phyloP scores from a whole-genome alignment of 2,888 invertebrate species.

The Nomada ruficornis region DNA sequence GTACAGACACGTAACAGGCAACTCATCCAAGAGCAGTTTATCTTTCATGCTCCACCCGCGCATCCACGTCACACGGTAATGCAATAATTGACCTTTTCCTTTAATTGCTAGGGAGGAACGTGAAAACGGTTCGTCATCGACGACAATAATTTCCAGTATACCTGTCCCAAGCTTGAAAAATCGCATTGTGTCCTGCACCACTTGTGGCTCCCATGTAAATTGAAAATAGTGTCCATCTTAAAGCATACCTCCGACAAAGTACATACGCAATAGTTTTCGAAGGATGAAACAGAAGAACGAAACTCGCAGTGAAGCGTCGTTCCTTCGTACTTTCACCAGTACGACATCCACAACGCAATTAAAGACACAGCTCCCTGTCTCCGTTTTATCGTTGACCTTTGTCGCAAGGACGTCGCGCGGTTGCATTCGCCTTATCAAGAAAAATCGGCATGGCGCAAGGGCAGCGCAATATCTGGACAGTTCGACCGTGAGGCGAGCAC shows the following conservation, averaged over 20 bases:
- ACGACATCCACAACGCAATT: conserved; percentile 11
- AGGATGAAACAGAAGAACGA: not conserved
- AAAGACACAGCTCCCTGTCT: conserved; percentile 1
- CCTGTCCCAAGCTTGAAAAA: not conserved
- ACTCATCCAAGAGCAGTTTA: conserved; percentile 37
- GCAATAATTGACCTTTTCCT: conserved; percentile 55
- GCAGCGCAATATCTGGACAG: conserved; percentile 54
- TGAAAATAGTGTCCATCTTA: not conserved
- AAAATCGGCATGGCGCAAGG: conserved; percentile 52
- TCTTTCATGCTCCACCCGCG: conserved; percentile 43
- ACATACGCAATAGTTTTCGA: no score
- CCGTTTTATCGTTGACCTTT: conserved; percentile 40
- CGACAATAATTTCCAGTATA: conserved; percentile 5
- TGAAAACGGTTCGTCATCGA: conserved; percentile 36
- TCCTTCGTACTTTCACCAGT: conserved; percentile 15
- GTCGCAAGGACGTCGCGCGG: conserved; percentile 49
- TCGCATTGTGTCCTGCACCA: not conserved
- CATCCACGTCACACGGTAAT: conserved; percentile 48
- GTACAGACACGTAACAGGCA: not conserved
- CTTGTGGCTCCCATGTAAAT: not conserved
- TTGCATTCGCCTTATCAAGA: conserved; percentile 50
- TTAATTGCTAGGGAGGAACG: conserved; percentile 36
- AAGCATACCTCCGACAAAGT: not conserved
- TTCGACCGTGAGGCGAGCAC: conserved; percentile 63
- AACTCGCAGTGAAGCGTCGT: not conserved